Conservation (phyloP, 2,113 vertebrate genomes). For the Ameiurus melas region DNA sequence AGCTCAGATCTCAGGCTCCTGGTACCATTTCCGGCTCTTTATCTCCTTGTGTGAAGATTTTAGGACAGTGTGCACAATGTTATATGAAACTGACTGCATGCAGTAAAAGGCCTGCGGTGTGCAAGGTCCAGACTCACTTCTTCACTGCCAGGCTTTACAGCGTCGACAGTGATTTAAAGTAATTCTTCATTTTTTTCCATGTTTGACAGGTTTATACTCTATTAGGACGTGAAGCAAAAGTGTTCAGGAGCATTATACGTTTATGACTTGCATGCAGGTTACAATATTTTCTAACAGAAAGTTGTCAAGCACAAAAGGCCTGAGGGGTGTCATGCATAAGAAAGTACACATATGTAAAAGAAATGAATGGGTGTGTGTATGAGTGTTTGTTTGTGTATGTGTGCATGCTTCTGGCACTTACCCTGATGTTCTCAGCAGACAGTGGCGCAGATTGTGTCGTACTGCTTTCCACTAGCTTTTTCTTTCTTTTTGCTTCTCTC, state of each 20-base stretch:
- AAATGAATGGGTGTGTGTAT: slow-evolving; percentile 3
- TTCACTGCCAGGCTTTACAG: slow-evolving; percentile 23
- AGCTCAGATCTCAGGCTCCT: slow-evolving; percentile 35
- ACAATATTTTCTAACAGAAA: not conserved
- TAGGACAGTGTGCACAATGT: slow-evolving; percentile 60
- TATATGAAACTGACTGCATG: slow-evolving; percentile 63
- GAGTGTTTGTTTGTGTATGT: slow-evolving; percentile 26
- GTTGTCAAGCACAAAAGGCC: slow-evolving; percentile 12
- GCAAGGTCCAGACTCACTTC: slow-evolving; percentile 8
- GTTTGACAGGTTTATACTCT: slow-evolving; percentile 26
- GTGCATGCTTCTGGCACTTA: slow-evolving; percentile 64
- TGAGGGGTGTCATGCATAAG: slow-evolving; percentile 21
- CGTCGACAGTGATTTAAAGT: not conserved
- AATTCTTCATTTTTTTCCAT: not conserved
- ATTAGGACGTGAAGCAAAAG: not conserved
- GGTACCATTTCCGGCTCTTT: slow-evolving; percentile 53
- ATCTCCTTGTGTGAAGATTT: slow-evolving; percentile 64
- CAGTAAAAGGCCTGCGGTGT: slow-evolving; percentile 46
- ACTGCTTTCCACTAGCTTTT: slow-evolving; percentile 54
- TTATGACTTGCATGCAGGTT: slow-evolving; percentile 26
- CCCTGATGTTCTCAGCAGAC: slow-evolving; percentile 64
- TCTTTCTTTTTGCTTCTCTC: slow-evolving; percentile 25
- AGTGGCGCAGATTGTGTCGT: slow-evolving; percentile 55
- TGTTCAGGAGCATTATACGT: slow-evolving; percentile 14
- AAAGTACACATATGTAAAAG: slow-evolving; percentile 21